Evolutionary conservation across 1,140 invertebrate genomes (phyloP), one percentile per base, ranked within the genome.

Genomic region (Latrodectus geometricus): DNA sequence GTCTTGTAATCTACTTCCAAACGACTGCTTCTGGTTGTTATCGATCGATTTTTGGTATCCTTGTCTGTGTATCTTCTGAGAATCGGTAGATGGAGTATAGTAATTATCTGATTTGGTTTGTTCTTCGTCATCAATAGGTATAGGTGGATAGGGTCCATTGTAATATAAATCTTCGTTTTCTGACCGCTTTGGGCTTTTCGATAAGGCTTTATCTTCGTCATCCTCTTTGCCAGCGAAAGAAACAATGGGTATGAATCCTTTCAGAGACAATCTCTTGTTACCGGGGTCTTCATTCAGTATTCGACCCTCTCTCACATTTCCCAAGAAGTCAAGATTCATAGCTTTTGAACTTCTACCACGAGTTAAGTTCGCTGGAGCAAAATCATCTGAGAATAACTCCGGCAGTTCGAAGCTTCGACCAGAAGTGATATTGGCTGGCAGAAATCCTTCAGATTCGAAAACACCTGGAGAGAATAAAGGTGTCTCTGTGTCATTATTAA

Each of bases 161-260:
- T 78, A 86, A 54, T 73, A 70, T 11, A 66, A 20, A 14, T 68
- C 56, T 0, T 70, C 75, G 23, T 78, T 23, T 21, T 65, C n/a
- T n/a, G n/a, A 9, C 50, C 72, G 56, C 49, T 77, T 79, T 14
- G 72, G 73, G 35, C 49, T 52, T 9, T 75, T 81, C 9, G 21
- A 66, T 21, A 50, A 8, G 20, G 72, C 17, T n/a, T 54, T 52
- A 21, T 20, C 56, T 9, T 68, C 17, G 65, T 86, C 79, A 17
- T 48, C 75, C 8, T 85, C 54, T 12, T 87, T 75, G 14, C 80
- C 79, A 48, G 68, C 20, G 35, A 89, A 82, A 15, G 87, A 75
- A 21, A 89, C 80, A 49, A 89, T 89, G 17, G 88, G 88, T 20
- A 89, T 89, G 80, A 88, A 89, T 17, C 88, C 88, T 77, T 89